A percentile compares a stretch with the other conserved stretches of the same genome.
phyloP scores from a whole-genome alignment of 1,140 invertebrate genomes.

The Trinorchestia longiramus region DNA sequence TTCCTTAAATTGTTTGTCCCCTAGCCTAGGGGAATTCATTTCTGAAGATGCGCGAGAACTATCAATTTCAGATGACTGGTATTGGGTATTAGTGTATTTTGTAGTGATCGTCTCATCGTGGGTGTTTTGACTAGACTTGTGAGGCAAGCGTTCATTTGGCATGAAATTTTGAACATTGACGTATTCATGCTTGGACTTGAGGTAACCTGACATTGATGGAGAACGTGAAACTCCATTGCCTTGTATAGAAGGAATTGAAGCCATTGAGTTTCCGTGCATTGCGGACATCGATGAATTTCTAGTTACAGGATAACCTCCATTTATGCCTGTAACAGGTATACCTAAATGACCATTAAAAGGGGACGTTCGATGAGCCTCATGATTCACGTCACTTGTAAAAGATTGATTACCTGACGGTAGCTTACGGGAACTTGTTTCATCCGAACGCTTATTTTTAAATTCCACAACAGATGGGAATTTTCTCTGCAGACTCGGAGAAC shows the following conservation, averaged over 20 bases:
- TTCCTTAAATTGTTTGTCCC: not conserved
- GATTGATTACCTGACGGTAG: not conserved
- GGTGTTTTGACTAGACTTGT: slow-evolving; percentile 24
- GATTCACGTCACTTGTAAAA: not conserved
- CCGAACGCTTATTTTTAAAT: not conserved
- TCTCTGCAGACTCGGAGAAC: slow-evolving; percentile 16
- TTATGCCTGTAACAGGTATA: not conserved
- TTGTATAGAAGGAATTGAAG: not conserved
- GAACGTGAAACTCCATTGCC: slow-evolving; percentile 7
- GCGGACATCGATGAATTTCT: slow-evolving; percentile 41
- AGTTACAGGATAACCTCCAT: slow-evolving; percentile 15
- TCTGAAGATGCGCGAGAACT: slow-evolving; percentile 14
- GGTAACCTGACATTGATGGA: not conserved
- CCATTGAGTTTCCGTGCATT: not conserved
- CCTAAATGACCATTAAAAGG: slow-evolving; percentile 29
- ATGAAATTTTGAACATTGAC: slow-evolving; percentile 10
- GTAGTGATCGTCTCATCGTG: not conserved
- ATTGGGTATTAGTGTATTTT: not conserved
- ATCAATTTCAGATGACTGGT: not conserved
- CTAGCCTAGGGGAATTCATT: slow-evolving; percentile 4
- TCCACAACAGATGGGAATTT: not conserved
- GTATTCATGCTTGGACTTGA: slow-evolving; percentile 33
- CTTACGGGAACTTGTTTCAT: no score
- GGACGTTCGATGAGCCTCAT: not conserved
- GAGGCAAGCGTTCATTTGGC: not conserved